Percentiles rank a stretch among this genome's conserved stretches.
phyloP scores from a whole-genome alignment of 2,113 vertebrate genomes.

The Chascanopsetta lugubris region DNA sequence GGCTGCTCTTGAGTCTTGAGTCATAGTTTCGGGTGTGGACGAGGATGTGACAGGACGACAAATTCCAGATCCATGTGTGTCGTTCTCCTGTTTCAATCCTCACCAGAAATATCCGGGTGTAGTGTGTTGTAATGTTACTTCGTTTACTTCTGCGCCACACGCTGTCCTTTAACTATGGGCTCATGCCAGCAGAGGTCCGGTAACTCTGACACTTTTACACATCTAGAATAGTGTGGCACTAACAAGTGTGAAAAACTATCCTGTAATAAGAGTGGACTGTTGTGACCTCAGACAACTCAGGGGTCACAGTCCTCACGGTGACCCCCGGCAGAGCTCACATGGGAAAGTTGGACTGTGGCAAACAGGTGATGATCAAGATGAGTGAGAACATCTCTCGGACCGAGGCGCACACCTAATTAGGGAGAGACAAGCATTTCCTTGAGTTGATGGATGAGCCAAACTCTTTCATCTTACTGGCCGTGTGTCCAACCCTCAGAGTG shows the following conservation, averaged over 20 bases:
- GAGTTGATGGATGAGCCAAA: slow-evolving; percentile 15
- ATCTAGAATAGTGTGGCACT: slow-evolving; percentile 8
- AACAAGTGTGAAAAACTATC: slow-evolving; percentile 37
- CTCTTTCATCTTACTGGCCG: neutral
- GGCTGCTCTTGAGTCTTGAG: too few species aligned
- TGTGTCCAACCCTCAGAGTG: neutral
- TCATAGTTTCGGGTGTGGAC: too few species aligned
- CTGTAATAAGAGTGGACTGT: slow-evolving; percentile 30
- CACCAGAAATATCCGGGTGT: neutral
- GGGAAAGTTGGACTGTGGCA: slow-evolving; percentile 26
- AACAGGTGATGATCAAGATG: slow-evolving; percentile 24
- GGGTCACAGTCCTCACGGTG: neutral
- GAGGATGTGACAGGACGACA: too few species aligned
- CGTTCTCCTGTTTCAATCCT: neutral
- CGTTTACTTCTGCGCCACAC: too few species aligned
- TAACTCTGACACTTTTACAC: slow-evolving; percentile 24
- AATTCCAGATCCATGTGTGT: too few species aligned
- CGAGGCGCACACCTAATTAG: slow-evolving; percentile 15
- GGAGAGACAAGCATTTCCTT: slow-evolving; percentile 17
- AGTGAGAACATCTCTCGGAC: slow-evolving; percentile 24
- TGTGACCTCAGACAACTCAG: neutral
- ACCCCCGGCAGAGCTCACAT: slow-evolving; percentile 1
- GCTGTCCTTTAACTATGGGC: slow-evolving; percentile 2
- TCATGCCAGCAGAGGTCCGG: slow-evolving; percentile 7
- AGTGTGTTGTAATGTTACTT: neutral